Percentiles rank a stretch among this genome's conserved stretches.
Conservation (phyloP, 1,140 invertebrate species). For the Oryzaephilus surinamensis region DNA sequence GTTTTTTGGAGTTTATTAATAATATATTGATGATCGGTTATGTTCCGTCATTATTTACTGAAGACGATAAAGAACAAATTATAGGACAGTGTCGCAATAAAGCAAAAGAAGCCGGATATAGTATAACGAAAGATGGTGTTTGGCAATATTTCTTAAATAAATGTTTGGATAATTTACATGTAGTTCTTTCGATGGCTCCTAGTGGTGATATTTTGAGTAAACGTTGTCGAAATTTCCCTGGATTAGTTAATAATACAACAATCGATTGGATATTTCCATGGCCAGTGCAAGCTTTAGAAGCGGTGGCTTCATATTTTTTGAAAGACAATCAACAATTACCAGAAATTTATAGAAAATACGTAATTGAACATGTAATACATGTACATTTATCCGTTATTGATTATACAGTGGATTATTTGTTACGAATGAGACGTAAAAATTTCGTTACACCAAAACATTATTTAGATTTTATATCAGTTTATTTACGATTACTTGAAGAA, state of each 20-base stretch:
- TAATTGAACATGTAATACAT: slow-evolving; percentile 74
- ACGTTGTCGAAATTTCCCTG: slow-evolving; percentile 80
- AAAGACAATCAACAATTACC: slow-evolving; percentile 41
- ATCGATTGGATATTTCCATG: slow-evolving; percentile 91
- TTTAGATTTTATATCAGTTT: slow-evolving; percentile 72
- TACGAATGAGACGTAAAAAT: slow-evolving; percentile 63
- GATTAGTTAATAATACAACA: slow-evolving; percentile 82
- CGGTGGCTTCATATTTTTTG: slow-evolving; percentile 73
- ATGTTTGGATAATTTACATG: slow-evolving; percentile 72
- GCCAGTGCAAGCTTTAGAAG: slow-evolving; percentile 77
- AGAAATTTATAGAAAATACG: slow-evolving; percentile 40
- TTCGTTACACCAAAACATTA: slow-evolving; percentile 87
- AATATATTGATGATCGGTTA: slow-evolving; percentile 78
- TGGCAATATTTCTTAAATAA: slow-evolving; percentile 76
- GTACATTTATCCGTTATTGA: slow-evolving; percentile 62
- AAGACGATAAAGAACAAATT: slow-evolving; percentile 78
- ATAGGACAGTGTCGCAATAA: slow-evolving; percentile 53
- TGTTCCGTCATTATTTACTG: slow-evolving; percentile 70
- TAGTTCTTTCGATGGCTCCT: slow-evolving; percentile 83
- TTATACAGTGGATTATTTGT: slow-evolving; percentile 61
- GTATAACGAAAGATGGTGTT: slow-evolving; percentile 60
- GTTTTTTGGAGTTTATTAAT: slow-evolving; percentile 81
- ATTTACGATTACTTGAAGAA: slow-evolving; percentile 61
- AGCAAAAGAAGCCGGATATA: slow-evolving; percentile 56
- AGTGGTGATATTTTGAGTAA: slow-evolving; percentile 68